Conservation (phyloP, 2,113 vertebrate genomes). For the Bagarius yarrelli region DNA sequence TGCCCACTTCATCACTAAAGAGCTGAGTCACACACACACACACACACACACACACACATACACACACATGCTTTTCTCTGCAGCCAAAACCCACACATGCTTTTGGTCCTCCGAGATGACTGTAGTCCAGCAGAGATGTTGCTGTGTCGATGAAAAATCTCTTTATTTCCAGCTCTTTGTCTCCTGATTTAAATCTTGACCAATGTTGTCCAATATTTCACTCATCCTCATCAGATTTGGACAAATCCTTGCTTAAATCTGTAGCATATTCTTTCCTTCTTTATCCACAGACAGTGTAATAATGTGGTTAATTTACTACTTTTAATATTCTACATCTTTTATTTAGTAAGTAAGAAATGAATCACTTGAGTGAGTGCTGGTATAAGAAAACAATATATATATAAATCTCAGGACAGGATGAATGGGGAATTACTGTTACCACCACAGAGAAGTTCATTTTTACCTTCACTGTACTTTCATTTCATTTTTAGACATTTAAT, state of each 20-base stretch:
- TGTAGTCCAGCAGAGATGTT: slow-evolving; percentile 9
- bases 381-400: neutral
- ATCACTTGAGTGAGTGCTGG: neutral
- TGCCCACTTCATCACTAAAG: slow-evolving; percentile 43
- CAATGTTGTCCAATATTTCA: neutral
- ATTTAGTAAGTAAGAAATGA: neutral
- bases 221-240: neutral
- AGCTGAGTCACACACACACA: slow-evolving; percentile 24
- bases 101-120: slow-evolving; percentile 23
- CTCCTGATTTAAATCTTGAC: neutral
- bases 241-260: neutral
- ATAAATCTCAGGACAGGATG: neutral
- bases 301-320: neutral
- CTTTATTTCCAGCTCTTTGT: neutral
- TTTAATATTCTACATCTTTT: neutral
- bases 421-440: neutral
- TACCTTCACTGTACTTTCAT: neutral
- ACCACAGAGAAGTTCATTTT: neutral
- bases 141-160: slow-evolving; percentile 5
- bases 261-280: neutral
- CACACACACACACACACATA: slow-evolving; percentile 19
- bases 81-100: slow-evolving; percentile 46
- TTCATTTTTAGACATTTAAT: neutral
- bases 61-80: neutral
- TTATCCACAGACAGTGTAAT: neutral